Conservation (phyloP, 2,797 vertebrate species). For the Ptychobarbus kaznakovi region DNA sequence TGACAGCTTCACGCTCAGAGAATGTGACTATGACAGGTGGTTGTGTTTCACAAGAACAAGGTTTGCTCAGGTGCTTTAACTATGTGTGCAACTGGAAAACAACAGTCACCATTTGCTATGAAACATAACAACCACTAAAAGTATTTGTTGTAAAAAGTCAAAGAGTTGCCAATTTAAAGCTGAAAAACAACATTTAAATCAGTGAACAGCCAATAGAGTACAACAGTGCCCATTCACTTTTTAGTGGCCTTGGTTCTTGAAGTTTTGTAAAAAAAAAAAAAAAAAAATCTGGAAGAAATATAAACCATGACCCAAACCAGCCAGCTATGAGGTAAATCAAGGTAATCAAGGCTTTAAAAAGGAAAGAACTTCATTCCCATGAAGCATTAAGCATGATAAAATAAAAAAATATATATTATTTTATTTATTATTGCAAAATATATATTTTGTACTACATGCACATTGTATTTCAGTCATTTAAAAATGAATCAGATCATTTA, state of each 20-base stretch:
- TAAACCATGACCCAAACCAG: not conserved
- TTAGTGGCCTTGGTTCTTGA: not conserved
- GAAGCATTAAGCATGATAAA: no score
- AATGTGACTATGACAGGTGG: slow-evolving; percentile 45
- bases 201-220: not conserved
- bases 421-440: not conserved
- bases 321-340: not conserved
- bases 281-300: not conserved
- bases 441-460: no score
- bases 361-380: no score
- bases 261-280: not conserved
- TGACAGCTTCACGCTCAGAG: slow-evolving; percentile 33
- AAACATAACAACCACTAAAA: not conserved
- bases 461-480: no score
- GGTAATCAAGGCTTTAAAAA: no score
- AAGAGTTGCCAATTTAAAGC: not conserved
- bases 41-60: slow-evolving; percentile 43
- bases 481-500: no score
- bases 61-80: slow-evolving; percentile 58
- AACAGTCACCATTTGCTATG: slow-evolving; percentile 31
- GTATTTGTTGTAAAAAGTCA: not conserved
- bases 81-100: slow-evolving; percentile 30
- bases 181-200: not conserved
- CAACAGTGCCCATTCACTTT: no score
- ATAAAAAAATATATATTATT: not conserved